These are phyloP conservation scores for Lucilia cuprina DNA, from an alignment of 1,140 invertebrate species.

Conservation along the genomic window DNA sequence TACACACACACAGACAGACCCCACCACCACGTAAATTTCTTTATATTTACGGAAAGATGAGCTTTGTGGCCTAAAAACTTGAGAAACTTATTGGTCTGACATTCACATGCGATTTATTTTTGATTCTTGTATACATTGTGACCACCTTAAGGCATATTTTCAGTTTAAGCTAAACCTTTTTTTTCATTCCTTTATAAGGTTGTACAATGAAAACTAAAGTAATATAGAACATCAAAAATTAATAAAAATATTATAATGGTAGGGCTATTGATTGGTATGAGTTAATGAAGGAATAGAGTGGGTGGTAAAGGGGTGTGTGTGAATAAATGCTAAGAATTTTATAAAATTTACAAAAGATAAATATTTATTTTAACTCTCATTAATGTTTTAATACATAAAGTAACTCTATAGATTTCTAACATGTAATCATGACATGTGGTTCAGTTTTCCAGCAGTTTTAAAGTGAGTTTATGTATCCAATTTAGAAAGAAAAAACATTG, in stretches of 20 bases:
- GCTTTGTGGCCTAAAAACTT: slow-evolving; percentile 37
- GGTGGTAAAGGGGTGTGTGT: neutral
- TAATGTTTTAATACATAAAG: slow-evolving; percentile 9
- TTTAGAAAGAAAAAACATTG: too few species aligned
- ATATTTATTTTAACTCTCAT: slow-evolving; percentile 31
- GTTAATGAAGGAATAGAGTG: neutral
- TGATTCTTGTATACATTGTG: neutral
- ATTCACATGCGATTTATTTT: slow-evolving; percentile 39
- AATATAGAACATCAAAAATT: neutral
- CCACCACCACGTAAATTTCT: neutral
- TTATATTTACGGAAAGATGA: neutral
- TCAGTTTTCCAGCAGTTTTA: too few species aligned
- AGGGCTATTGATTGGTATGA: neutral
- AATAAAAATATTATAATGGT: neutral
- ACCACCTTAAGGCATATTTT: slow-evolving; percentile 17
- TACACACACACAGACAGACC: neutral
- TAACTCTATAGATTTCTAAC: neutral
- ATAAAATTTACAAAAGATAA: slow-evolving; percentile 1
- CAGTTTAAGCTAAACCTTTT: slow-evolving; percentile 13
- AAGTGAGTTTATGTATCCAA: too few species aligned
- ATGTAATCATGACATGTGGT: too few species aligned
- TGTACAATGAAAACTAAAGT: neutral
- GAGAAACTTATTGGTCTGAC: slow-evolving; percentile 37
- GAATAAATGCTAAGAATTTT: neutral
- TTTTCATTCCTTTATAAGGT: neutral